These are phyloP conservation scores for Lagorchestes hirsutus DNA, from an alignment of 2,797 vertebrate genomes.

Conservation along the genomic window DNA sequence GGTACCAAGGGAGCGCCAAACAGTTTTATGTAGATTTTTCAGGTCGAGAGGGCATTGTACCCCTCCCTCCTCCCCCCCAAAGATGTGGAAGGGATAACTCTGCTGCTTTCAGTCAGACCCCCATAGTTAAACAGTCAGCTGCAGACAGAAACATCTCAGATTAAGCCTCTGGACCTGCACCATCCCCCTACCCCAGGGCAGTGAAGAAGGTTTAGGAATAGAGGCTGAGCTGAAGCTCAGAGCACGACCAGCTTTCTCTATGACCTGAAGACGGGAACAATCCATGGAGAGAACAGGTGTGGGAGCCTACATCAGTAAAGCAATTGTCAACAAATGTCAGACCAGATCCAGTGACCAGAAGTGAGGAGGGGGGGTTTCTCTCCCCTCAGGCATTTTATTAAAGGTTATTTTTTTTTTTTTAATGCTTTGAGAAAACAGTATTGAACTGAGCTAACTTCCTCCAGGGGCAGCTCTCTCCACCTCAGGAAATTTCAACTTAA, in stretches of 20 bases:
- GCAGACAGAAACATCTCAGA: neutral
- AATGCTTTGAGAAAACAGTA: neutral
- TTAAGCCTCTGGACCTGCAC: neutral
- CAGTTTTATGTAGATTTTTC: neutral
- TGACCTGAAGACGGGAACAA: neutral
- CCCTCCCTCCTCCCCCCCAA: too few relatives aligned
- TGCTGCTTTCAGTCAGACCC: neutral
- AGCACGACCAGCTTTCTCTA: neutral
- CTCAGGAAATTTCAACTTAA: slow-evolving; percentile 1
- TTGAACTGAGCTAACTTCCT: neutral
- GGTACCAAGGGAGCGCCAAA: neutral
- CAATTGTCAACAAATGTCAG: neutral
- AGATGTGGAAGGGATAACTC: neutral
- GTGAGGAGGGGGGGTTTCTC: neutral
- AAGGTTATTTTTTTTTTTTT: neutral
- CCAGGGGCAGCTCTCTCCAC: neutral
- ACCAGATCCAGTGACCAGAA: neutral
- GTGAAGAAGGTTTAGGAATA: neutral
- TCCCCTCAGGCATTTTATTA: neutral
- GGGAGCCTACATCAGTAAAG: neutral
- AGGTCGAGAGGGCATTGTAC: neutral
- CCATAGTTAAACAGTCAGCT: neutral
- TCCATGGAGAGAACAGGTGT: neutral
- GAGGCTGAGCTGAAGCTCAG: neutral
- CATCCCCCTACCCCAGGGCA: neutral